Evolutionary conservation across 2,888 invertebrate genomes (phyloP).

Genomic region (Microplitis deprimator): DNA sequence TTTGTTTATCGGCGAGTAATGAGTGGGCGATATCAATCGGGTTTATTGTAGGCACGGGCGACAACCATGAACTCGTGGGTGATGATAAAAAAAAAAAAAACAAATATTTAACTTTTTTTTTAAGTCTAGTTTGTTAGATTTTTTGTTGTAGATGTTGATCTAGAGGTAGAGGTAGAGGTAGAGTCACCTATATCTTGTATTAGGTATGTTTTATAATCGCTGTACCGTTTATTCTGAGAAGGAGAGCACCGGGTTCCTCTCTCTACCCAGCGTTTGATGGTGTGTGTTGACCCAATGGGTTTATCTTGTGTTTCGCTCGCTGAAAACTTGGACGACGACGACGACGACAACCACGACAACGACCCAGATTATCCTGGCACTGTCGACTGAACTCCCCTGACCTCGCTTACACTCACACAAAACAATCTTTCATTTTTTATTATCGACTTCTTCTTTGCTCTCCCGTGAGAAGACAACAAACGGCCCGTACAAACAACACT

Average conservation of each 20-base stretch:
- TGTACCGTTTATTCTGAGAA: slow-evolving; percentile 41
- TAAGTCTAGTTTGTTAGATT: slow-evolving; percentile 1
- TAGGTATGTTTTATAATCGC: slow-evolving; percentile 33
- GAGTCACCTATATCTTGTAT: slow-evolving; percentile 31
- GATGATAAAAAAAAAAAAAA: slow-evolving; percentile 3
- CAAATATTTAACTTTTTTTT: neutral
- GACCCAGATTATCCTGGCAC: slow-evolving; percentile 34
- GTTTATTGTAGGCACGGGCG: neutral
- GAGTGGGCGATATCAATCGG: neutral
- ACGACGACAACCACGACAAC: slow-evolving; percentile 2
- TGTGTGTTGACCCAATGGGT: slow-evolving; percentile 37
- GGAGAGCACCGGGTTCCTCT: slow-evolving; percentile 8
- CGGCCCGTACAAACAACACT: neutral
- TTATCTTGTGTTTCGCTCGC: slow-evolving; percentile 17
- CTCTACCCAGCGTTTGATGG: slow-evolving; percentile 6
- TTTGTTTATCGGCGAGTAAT: neutral
- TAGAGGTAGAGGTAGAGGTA: neutral
- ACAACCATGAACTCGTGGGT: neutral
- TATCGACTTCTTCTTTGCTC: neutral
- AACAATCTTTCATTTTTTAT: slow-evolving; percentile 8
- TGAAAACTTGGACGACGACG: slow-evolving; percentile 17
- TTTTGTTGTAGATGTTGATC: neutral
- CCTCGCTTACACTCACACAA: slow-evolving; percentile 14
- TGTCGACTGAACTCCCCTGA: slow-evolving; percentile 23
- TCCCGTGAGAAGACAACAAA: neutral